A percentile compares a stretch with the other conserved stretches of the same genome.
phyloP scores from a whole-genome alignment of 1,140 invertebrate species.

The Drosophila ananassae region DNA sequence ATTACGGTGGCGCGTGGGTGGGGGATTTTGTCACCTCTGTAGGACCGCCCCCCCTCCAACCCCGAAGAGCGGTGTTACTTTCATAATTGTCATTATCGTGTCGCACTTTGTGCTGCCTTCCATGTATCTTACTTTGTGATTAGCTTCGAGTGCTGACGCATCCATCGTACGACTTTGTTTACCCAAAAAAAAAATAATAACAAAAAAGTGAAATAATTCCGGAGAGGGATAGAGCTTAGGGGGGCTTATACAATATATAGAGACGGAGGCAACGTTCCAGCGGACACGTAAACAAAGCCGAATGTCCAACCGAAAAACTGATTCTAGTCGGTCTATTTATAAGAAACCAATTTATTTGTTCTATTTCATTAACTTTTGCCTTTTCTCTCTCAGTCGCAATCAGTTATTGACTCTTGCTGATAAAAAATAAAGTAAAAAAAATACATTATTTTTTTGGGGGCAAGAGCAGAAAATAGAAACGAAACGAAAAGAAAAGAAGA shows the following conservation, averaged over 20 bases:
- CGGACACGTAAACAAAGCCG: constrained; percentile 53
- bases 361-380: constrained; percentile 44
- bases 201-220: constrained; percentile 10
- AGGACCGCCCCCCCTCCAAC: neutral
- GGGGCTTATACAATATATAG: neutral
- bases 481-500: constrained; percentile 5
- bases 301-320: neutral
- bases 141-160: constrained; percentile 50
- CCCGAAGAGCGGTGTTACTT: constrained; percentile 30
- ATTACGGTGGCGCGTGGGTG: constrained; percentile 14
- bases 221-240: neutral
- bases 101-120: constrained; percentile 4
- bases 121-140: constrained; percentile 31
- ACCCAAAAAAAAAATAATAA: constrained; percentile 6
- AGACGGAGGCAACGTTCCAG: constrained; percentile 29
- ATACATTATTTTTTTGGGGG: constrained; percentile 21
- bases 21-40: constrained; percentile 25
- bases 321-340: constrained; percentile 50
- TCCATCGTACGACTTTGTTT: constrained; percentile 47
- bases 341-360: constrained; percentile 41
- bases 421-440: constrained; percentile 45
- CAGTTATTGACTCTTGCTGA: constrained; percentile 80
- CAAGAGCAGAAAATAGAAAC: constrained; percentile 4
- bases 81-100: constrained; percentile 59
- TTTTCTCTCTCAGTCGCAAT: constrained; percentile 42